Evolutionary conservation across 2,113 vertebrate genomes (phyloP), one percentile per base, ranked within the genome.

Genomic region (Empidonax alnorum): DNA sequence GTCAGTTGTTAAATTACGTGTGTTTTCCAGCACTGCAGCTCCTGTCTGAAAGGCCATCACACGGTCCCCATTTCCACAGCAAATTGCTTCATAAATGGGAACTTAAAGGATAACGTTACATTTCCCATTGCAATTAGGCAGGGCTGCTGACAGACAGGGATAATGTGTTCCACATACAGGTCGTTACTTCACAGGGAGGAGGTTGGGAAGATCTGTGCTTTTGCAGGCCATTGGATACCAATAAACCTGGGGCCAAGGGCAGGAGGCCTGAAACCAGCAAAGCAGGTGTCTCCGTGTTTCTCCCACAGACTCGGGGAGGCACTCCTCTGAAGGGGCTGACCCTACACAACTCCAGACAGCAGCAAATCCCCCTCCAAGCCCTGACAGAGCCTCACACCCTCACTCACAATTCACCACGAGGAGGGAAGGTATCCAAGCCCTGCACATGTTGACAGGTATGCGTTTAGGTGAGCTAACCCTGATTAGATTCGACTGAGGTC

Each of bases 1-100:
- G 98, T 97, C 98, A 98, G 94, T 28, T 97, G 92, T 89, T 97
- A 98, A 98, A 98, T 94, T 97, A 97, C 78, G 78, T 97, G 96
- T 68, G 12, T 97, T 98, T 98, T 84, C 97, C 93, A 97, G 95
- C 92, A 94, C 59, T 50, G 81, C 49, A 66, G 92, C 97, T 97
- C 90, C 91, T 22, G 33, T 87, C 95, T 94, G 90, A 82, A 95
- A 88, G 90, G 46, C 55, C 74, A 58, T 85, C 86, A 59, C 35
- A 30, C 5, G 52, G 55, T 39, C 39, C 25, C 71, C 42, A 83
- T 72, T 96, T 65, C 88, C 81, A 92, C 9, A 41, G 87, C 65
- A 97, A 98, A 97, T 96, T 90, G 84, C 89, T 97, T 95, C 89
- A 84, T 91, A 95, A 96, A 96, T 71, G 87, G 61, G 66, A 97